A percentile compares a stretch with the other conserved stretches of the same genome.
These are phyloP conservation scores for Chrysina gloriosa DNA, from an alignment of 2,888 invertebrate genomes.

Conservation along the genomic window DNA sequence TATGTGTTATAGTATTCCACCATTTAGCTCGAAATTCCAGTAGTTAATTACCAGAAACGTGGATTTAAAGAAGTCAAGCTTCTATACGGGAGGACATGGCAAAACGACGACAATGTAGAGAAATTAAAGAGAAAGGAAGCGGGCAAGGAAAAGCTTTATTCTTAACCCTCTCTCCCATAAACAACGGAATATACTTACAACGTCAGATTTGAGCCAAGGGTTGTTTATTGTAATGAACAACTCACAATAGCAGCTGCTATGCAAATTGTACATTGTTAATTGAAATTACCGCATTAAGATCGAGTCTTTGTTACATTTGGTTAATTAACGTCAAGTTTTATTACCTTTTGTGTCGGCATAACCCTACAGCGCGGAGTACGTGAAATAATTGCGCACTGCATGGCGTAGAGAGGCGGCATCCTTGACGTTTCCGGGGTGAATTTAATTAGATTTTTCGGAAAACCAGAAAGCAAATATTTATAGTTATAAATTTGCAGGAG, in stretches of 20 bases:
- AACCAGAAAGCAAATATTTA: constrained; percentile 30
- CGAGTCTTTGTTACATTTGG: constrained; percentile 52
- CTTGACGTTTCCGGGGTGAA: constrained; percentile 30
- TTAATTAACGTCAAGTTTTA: constrained; percentile 51
- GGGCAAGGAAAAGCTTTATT: constrained; percentile 6
- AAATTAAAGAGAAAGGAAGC: constrained; percentile 11
- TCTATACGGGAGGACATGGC: neutral
- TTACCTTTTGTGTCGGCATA: constrained; percentile 43
- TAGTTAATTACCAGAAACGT: neutral
- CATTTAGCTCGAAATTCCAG: too few relatives aligned
- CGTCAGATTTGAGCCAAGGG: constrained; percentile 52
- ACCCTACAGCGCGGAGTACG: constrained; percentile 21
- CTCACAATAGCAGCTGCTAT: constrained; percentile 52
- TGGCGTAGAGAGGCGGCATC: constrained; percentile 24
- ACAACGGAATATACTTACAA: constrained; percentile 41
- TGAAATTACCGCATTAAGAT: constrained; percentile 55
- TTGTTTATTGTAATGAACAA: constrained; percentile 55
- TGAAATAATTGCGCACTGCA: constrained; percentile 35
- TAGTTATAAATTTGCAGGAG: constrained; percentile 24
- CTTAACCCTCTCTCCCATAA: constrained; percentile 24
- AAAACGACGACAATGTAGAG: neutral
- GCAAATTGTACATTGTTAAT: constrained; percentile 52
- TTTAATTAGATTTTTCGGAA: constrained; percentile 35
- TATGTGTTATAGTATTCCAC: too few relatives aligned
- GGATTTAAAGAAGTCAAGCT: constrained; percentile 3